phyloP scores from a whole-genome alignment of 2,113 vertebrate genomes.

The Perccottus glenii region DNA sequence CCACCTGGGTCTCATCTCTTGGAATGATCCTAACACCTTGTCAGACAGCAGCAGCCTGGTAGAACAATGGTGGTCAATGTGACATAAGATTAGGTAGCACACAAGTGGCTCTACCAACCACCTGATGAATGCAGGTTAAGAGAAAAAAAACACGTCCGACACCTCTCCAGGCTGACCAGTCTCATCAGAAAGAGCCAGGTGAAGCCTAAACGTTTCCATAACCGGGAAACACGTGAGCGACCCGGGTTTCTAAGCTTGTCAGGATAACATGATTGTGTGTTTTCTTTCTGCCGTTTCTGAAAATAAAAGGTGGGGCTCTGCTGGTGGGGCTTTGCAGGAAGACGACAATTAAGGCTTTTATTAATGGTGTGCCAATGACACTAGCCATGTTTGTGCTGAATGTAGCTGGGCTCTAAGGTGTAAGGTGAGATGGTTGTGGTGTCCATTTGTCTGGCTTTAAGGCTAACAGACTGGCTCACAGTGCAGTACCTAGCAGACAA shows the following conservation, averaged over 20 bases:
- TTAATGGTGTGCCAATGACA: constrained; percentile 69
- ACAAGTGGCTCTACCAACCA: neutral
- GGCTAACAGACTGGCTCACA: constrained; percentile 56
- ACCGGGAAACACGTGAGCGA: too few species aligned
- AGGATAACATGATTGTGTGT: constrained; percentile 67
- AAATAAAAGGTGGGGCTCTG: constrained; percentile 42
- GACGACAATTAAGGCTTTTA: constrained; percentile 60
- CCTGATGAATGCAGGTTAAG: constrained; percentile 31
- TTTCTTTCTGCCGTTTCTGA: constrained; percentile 46
- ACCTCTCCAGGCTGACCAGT: constrained; percentile 27
- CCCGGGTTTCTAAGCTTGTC: constrained; percentile 54
- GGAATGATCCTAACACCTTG: constrained; percentile 47
- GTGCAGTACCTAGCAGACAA: constrained; percentile 55
- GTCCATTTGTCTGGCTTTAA: constrained; percentile 45
- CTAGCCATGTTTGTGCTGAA: constrained; percentile 65
- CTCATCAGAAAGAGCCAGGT: constrained; percentile 62
- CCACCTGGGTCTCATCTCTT: constrained; percentile 19
- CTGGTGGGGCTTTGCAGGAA: constrained; percentile 51
- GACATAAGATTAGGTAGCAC: neutral
- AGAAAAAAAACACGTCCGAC: constrained; percentile 17
- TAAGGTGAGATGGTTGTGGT: constrained; percentile 64
- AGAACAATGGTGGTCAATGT: too few species aligned
- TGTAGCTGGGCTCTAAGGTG: constrained; percentile 30
- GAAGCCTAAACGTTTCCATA: constrained; percentile 69
- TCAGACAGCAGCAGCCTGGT: constrained; percentile 33